Conservation (phyloP, 2,797 vertebrate species). For the Poecile montanus region DNA sequence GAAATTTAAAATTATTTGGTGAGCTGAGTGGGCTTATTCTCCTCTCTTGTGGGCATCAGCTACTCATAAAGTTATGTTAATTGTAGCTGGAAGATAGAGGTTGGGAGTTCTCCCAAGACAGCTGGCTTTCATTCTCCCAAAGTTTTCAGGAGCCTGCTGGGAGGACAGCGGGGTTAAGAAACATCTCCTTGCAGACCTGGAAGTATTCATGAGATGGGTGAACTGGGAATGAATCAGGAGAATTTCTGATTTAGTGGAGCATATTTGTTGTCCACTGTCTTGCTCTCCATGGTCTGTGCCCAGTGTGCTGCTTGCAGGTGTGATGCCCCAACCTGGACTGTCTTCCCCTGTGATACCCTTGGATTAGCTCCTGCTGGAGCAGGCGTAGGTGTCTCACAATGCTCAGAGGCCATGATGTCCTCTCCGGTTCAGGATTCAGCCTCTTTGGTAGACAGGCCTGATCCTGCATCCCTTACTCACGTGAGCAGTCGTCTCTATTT, state of each 20-base stretch:
- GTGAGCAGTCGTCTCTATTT: conserved; percentile 58
- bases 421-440: background rate
- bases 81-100: background rate
- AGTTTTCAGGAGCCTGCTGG: background rate
- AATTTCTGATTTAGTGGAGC: background rate
- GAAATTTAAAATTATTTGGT: background rate
- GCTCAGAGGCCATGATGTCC: background rate
- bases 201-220: background rate
- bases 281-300: background rate
- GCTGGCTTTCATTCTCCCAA: background rate
- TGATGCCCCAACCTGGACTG: background rate
- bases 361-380: background rate
- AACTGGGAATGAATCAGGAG: background rate
- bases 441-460: conserved; percentile 54
- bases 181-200: background rate
- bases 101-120: background rate
- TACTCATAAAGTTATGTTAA: conserved; percentile 15
- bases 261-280: background rate
- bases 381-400: fast-evolving
- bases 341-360: background rate
- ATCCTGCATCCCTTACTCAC: conserved; percentile 64
- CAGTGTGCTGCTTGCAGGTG: background rate
- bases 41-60: background rate
- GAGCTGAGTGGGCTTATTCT: background rate
- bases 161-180: background rate